Base-by-base conservation (phyloP, 2,113 vertebrate genomes). In the Chloebia gouldiae region DNA sequence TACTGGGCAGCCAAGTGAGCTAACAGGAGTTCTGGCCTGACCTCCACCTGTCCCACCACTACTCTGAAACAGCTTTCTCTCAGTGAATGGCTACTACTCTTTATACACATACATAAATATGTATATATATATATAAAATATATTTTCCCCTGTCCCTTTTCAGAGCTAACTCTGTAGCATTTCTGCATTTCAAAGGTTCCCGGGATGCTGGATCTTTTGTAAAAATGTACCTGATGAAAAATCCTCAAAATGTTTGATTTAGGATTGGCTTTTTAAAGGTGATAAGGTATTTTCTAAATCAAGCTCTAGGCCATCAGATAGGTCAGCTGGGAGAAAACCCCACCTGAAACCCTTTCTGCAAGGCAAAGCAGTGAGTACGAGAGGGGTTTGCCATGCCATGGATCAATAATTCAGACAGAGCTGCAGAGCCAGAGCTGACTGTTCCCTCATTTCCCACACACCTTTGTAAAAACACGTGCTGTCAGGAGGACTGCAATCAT, bases 1-100 rank as follows among this genome's bases (percentile, higher is more conserved):
- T 0, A 7, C 44, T 1, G 11, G 11, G 64, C 21, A 63, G 20
- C 47, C 15, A 13, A n/a, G 59, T 1, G 25, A 56, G n/a, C 13
- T 4, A 4, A 33, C 17, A 25, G 35, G 37, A 65, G 53, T 3
- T 50, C 47, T 15, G 49, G 44, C 45, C 47, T 15, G 15, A 42
- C 44, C 54, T 53, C 44, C 39, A 19, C n/a, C 59, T 28, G 20
- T n/a, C 30, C 64, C 54, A 75, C 5, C 31, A 30, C 25, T 44
- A 19, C 88, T 35, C 42, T 22, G 25, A 14, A 61, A 40, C 12
- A 54, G 20, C 33, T 11, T 61, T 69, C 72, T 73, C 39, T 25
- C 42, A 35, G 33, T 8, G 15, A 35, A 54, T 77, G 50, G 7
- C 42, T 54, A 15, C 7, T 23, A 50, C 15, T n/a, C 39, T 63